Evolutionary conservation across 2,888 invertebrate genomes (phyloP).

Genomic region (Macrophya annulata): DNA sequence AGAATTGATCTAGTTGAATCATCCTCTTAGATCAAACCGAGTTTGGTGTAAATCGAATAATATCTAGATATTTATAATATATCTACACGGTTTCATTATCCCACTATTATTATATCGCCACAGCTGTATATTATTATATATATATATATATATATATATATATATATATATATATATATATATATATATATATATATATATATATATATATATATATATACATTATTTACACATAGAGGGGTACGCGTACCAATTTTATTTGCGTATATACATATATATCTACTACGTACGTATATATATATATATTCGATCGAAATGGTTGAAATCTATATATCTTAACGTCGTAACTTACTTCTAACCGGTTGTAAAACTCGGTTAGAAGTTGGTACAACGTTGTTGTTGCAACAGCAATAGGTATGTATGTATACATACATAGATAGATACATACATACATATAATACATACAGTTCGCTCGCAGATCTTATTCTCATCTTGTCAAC

Average conservation of each 20-base stretch:
- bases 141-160: background rate
- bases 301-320: background rate
- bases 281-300: background rate
- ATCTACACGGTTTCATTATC: no score
- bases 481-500: background rate
- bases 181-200: no score
- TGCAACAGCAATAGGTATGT: background rate
- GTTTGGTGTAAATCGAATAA: no score
- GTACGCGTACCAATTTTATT: background rate
- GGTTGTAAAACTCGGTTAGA: background rate
- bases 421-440: no score
- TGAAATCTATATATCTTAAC: background rate
- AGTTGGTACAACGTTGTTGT: slow-evolving; percentile 9
- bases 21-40: no score
- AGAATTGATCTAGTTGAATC: background rate
- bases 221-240: background rate
- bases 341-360: background rate
- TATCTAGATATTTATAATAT: no score
- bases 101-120: no score
- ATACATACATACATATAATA: no score
- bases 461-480: background rate
- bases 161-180: background rate
- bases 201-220: background rate
- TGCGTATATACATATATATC: background rate
- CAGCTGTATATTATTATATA: background rate